Base-by-base conservation (phyloP, 2,113 vertebrate genomes). In the Leucopsar rothschildi region DNA sequence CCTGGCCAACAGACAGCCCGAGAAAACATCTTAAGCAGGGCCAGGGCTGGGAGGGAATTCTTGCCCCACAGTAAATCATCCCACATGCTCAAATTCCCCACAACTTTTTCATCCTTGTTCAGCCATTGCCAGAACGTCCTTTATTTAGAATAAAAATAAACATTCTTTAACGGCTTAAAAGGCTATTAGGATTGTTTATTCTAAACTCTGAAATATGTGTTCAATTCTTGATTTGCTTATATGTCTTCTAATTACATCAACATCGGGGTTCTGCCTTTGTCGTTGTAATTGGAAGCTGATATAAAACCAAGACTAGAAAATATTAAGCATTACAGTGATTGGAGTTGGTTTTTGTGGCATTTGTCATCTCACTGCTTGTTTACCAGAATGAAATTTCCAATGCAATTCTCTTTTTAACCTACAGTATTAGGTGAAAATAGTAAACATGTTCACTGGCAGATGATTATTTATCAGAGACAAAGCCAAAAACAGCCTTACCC, bases 281-380 rank as follows among this genome's bases (percentile, higher is more conserved):
- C 45, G 66, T 10, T 64, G 60, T 75, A 92, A 90, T 31, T 65
- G 69, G 77, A 86, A 95, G 76, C 52, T 75, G 90, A 83, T 90
- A 42, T 1, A 86, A 92, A 92, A 88, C 39, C 72, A 75, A 52
- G 64, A 40, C 42, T 63, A 70, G 79, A 56, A 61, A 94, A 82
- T 47, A 78, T 50, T 28, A 35, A 66, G 60, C 49, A 53, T 2
- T 71, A 44, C 86, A 68, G 72, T 55, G 82, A 69, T 65, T 50
- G 18, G 79, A 86, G 76, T 9, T 86, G 52, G 29, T 90, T 88
- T 81, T 44, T 53, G 27, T 3, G 5, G 64, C 55, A 68, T 94
- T 93, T 96, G 70, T 93, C 75, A 88, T 68, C 80, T 71, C 72
- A 37, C 22, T 78, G 52, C 76, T 94, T 94, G 88, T 71, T 93